Percentiles rank a stretch among this genome's conserved stretches.
Conservation (phyloP, 2,797 vertebrate species). For the Prunella strophiata region DNA sequence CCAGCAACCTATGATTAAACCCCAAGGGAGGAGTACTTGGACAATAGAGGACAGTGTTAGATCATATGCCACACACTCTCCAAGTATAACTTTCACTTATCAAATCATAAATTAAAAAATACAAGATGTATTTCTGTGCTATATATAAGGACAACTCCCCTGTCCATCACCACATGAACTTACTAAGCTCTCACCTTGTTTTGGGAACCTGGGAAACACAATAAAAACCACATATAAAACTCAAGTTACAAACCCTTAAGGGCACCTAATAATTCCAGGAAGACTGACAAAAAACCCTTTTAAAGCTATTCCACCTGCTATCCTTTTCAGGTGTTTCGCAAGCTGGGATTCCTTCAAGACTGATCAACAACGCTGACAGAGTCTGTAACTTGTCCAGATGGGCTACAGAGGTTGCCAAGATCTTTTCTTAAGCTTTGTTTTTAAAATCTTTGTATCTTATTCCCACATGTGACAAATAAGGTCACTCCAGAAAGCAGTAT, state of each 20-base stretch:
- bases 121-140: background rate
- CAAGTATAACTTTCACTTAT: conserved; percentile 3
- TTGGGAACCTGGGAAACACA: background rate
- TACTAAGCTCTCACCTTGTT: background rate
- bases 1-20: conserved; percentile 22
- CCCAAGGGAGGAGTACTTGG: conserved; percentile 11
- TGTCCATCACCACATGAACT: background rate
- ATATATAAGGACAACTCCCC: background rate
- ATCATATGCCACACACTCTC: background rate
- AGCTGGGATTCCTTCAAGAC: conserved; percentile 25
- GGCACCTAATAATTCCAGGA: conserved; percentile 35
- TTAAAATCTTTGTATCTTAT: background rate
- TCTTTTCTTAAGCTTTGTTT: background rate
- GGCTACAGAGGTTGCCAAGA: background rate
- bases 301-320: conserved; percentile 6
- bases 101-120: background rate
- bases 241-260: conserved; percentile 22
- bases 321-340: conserved; percentile 11
- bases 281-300: conserved; percentile 27
- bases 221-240: background rate
- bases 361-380: background rate
- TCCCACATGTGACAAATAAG: background rate
- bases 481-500: background rate
- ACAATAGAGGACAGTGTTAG: background rate
- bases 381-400: background rate